phyloP scores from a whole-genome alignment of 2,888 invertebrate genomes.

The Nasonovia ribisnigri region DNA sequence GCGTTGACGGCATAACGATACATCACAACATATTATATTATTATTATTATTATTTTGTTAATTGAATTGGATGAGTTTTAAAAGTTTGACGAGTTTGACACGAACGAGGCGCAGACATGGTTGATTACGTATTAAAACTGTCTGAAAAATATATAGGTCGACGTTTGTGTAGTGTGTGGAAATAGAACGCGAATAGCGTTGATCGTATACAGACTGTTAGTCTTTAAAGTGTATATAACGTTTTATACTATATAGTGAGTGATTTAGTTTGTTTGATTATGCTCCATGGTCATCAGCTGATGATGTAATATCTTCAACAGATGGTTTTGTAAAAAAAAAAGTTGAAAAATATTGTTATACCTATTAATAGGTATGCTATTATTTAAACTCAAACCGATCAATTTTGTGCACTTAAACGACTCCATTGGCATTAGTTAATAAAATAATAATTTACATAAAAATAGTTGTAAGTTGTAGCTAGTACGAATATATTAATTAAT shows the following conservation, averaged over 20 bases:
- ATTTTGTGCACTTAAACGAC: background rate
- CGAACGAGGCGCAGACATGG: background rate
- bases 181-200: background rate
- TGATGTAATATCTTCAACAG: background rate
- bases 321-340: background rate
- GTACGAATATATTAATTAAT: background rate
- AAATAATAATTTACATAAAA: background rate
- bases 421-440: background rate
- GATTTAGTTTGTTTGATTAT: slow-evolving; percentile 7
- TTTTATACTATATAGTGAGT: background rate
- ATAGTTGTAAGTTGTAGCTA: background rate
- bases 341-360: background rate
- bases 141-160: background rate
- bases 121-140: background rate
- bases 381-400: background rate
- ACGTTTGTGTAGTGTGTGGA: background rate
- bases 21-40: background rate
- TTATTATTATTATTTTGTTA: background rate
- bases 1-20: background rate
- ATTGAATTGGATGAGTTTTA: background rate
- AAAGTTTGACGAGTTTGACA: background rate
- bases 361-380: background rate
- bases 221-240: background rate
- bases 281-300: background rate
- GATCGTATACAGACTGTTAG: background rate